phyloP scores from a whole-genome alignment of 2,888 invertebrate genomes.

The Drosophila histrio region DNA sequence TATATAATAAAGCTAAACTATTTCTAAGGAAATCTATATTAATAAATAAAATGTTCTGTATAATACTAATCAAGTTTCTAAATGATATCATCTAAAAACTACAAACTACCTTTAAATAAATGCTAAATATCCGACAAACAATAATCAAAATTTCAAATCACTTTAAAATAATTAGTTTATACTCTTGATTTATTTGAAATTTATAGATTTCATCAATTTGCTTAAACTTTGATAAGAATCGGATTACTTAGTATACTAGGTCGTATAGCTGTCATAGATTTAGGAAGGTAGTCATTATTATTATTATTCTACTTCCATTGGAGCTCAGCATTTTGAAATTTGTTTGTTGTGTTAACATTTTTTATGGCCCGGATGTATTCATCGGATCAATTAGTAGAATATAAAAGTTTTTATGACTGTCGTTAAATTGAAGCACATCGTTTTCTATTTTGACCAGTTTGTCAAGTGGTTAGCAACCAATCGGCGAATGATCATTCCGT shows the following conservation, averaged over 20 bases:
- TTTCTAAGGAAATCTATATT: too few species aligned
- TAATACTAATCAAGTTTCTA: too few species aligned
- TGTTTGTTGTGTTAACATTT: constrained; percentile 37
- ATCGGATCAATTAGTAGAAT: constrained; percentile 61
- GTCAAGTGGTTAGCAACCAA: constrained; percentile 30
- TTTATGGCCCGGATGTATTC: constrained; percentile 64
- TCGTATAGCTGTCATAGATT: not conserved
- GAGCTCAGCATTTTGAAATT: constrained; percentile 1
- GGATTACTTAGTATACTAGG: not conserved
- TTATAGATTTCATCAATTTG: not conserved
- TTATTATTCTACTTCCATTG: not conserved
- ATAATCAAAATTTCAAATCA: too few species aligned
- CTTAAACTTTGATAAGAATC: not conserved
- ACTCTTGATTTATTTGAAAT: not conserved
- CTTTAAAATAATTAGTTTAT: not conserved
- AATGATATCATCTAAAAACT: too few species aligned
- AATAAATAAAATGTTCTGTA: too few species aligned
- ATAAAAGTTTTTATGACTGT: constrained; percentile 58
- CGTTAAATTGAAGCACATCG: constrained; percentile 54
- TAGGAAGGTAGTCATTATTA: not conserved
- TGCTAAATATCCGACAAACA: too few species aligned
- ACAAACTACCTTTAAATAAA: too few species aligned
- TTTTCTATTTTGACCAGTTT: constrained; percentile 50
- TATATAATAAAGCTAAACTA: too few species aligned
- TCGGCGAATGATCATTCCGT: constrained; percentile 22